Conservation (phyloP, 2,113 vertebrate genomes). For the Candoia aspera region DNA sequence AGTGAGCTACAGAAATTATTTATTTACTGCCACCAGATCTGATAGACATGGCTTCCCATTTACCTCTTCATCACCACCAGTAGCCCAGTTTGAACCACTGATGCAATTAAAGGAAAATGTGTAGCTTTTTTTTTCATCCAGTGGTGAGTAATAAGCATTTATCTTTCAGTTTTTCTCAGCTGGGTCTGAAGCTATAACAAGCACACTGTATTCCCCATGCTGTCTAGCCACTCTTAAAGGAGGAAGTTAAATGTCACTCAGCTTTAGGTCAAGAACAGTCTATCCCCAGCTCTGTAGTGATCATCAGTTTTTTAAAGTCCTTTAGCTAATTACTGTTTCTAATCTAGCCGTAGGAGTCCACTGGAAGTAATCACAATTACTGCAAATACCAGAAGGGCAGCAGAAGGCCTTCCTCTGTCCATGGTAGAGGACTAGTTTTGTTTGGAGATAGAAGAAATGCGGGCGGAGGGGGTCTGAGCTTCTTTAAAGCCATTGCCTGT, state of each 20-base stretch:
- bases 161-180: background rate
- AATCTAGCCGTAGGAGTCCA: background rate
- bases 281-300: background rate
- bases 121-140: background rate
- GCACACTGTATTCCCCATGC: background rate
- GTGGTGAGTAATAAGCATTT: background rate
- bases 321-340: background rate
- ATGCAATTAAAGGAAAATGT: background rate
- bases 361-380: background rate
- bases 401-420: background rate
- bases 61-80: background rate
- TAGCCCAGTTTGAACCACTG: background rate
- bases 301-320: background rate
- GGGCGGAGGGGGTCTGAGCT: background rate
- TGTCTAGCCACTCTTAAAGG: background rate
- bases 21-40: background rate
- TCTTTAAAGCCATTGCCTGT: slow-evolving; percentile 12
- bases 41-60: background rate
- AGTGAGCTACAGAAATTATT: background rate
- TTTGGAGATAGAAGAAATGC: background rate
- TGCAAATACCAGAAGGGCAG: background rate
- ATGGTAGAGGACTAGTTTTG: background rate
- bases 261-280: background rate
- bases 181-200: background rate
- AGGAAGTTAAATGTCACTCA: slow-evolving; percentile 9